Base-by-base conservation (phyloP, 1,140 invertebrate genomes). In the Littorina saxatilis region DNA sequence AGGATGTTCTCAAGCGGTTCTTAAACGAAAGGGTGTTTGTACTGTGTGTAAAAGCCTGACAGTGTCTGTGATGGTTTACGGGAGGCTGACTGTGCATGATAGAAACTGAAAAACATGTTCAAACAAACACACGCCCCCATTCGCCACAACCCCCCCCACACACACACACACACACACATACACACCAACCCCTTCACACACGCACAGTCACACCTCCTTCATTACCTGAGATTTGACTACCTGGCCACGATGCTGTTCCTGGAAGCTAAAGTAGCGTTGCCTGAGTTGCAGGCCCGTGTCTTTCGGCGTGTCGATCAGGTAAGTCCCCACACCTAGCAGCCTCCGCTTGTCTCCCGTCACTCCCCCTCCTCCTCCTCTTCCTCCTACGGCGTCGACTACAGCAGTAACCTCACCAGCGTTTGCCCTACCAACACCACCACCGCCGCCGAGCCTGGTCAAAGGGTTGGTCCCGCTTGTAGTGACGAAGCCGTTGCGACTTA, bases 241-340 rank as follows among this genome's bases (percentile, higher is more conserved):
- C 43, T 47, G 43, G 20, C 70, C 70, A 0, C 70, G 70, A 29
- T 73, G 70, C 43, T 73, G 70, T 35, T 73, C 70, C 40, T 73
- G 70, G 43, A 29, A 52, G 43, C 9, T 39, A n/a, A 73, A n/a
- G 27, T 50, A 50, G 40, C 43, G 17, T 43, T 73, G 70, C 1
- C 70, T 39, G 4, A 73, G 11, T 7, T 23, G 17, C 23, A 50
- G 40, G n/a, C 23, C 70, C 40, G 70, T 29, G 70, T 73, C 70
- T 5, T 23, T 5, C 1, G 70, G 70, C 32, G 70, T 50, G 70
- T 73, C 70, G 39, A 73, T 73, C 40, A 73, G 40, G 40, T 50
- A 73, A n/a, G 70, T 73, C 27, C 70, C 70, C 23, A 73, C 70
- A 4, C 70, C 70, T 2, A 23, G 40, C 1, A 73, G 40, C 7